A percentile compares a stretch with the other conserved stretches of the same genome.
Conservation (phyloP, 2,888 invertebrate genomes). For the Macrophya annulata region DNA sequence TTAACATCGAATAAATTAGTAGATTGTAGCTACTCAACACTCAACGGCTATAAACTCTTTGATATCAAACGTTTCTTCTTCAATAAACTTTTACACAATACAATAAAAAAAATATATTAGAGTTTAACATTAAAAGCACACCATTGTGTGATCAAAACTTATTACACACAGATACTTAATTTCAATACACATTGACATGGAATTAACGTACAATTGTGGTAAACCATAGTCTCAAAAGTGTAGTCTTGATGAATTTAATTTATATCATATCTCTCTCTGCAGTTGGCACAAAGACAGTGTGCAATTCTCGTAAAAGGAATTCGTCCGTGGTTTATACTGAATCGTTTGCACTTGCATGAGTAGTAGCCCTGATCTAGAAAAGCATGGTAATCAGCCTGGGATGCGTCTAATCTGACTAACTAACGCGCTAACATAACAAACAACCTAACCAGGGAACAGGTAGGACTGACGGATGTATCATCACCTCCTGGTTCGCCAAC, state of each 20-base stretch:
- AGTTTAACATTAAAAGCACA: neutral
- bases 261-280: constrained; percentile 37
- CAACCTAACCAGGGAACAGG: constrained; percentile 80
- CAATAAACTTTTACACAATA: neutral
- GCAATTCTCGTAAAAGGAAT: constrained; percentile 55
- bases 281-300: constrained; percentile 47
- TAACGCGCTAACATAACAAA: constrained; percentile 77
- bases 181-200: neutral
- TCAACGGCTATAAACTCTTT: constrained; percentile 14
- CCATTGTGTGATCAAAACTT: neutral
- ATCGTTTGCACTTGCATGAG: constrained; percentile 54
- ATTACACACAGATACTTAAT: neutral
- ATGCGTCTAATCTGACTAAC: constrained; percentile 64
- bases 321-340: constrained; percentile 49
- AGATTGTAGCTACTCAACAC: neutral
- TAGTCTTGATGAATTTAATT: constrained; percentile 1
- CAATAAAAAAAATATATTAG: neutral
- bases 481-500: constrained; percentile 85
- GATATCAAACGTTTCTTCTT: neutral
- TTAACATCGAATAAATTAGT: constrained; percentile 8
- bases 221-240: neutral
- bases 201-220: neutral
- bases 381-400: constrained; percentile 57
- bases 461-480: constrained; percentile 81
- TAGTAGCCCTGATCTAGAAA: constrained; percentile 43